Evolutionary conservation across 1,140 invertebrate genomes (phyloP).

Genomic region (Musca domestica): DNA sequence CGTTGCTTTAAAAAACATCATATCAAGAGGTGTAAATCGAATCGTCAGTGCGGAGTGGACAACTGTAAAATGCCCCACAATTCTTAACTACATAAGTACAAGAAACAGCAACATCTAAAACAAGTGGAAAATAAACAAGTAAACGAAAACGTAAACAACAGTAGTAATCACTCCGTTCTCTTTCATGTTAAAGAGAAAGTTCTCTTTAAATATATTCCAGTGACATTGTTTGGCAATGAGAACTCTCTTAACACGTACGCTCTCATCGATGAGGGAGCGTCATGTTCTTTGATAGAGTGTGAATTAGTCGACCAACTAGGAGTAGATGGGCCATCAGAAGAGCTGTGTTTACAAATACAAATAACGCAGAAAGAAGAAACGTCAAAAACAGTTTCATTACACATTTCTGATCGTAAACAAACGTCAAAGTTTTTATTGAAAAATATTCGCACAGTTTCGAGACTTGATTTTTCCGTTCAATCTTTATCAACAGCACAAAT

Average conservation of each 20-base stretch:
- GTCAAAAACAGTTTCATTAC: not conserved
- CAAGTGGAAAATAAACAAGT: too few species aligned
- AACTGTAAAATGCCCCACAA: too few species aligned
- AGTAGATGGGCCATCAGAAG: conserved; percentile 6
- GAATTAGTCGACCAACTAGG: not conserved
- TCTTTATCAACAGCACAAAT: not conserved
- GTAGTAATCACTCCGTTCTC: too few species aligned
- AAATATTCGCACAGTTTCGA: not conserved
- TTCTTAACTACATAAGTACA: too few species aligned
- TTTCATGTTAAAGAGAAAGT: too few species aligned
- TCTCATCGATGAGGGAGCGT: conserved; percentile 4
- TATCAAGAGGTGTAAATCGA: too few species aligned
- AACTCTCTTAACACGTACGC: conserved; percentile 1
- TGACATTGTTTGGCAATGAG: not conserved
- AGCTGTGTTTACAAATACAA: conserved; percentile 8
- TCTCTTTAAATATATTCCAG: not conserved
- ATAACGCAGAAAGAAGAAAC: not conserved
- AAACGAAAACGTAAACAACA: not conserved
- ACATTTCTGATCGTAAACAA: not conserved
- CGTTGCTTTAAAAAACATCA: too few species aligned
- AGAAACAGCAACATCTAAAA: too few species aligned
- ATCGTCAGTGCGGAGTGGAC: too few species aligned
- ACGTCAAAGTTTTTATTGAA: not conserved
- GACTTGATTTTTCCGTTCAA: conserved; percentile 12
- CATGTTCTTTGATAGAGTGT: not conserved